phyloP scores from a whole-genome alignment of 2,113 vertebrate species.

The Sminthopsis crassicaudata region DNA sequence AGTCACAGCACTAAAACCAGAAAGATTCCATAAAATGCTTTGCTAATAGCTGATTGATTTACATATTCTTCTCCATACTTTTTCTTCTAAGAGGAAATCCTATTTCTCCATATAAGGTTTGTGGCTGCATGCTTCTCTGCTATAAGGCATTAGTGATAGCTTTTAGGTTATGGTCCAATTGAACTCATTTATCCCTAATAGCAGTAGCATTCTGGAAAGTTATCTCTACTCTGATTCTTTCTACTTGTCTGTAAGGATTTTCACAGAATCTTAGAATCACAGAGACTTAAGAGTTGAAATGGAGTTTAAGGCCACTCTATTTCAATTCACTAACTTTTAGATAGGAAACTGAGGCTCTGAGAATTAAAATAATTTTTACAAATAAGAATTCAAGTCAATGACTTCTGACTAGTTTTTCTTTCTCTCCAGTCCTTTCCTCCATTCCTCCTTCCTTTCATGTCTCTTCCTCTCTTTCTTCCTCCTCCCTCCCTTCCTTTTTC shows the following conservation, averaged over 20 bases:
- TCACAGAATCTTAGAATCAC: background rate
- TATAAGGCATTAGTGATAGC: constrained; percentile 1
- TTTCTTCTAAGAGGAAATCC: background rate
- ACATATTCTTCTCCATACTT: background rate
- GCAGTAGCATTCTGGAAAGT: constrained; percentile 5
- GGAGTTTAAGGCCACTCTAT: background rate
- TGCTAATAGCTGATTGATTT: constrained; percentile 19
- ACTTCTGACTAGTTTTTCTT: background rate
- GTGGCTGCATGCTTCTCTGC: constrained; percentile 16
- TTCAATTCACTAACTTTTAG: background rate
- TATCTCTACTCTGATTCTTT: constrained; percentile 23
- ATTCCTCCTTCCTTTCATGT: background rate
- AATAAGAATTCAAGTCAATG: background rate
- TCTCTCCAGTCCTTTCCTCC: background rate
- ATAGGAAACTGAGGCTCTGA: background rate
- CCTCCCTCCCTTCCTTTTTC: background rate
- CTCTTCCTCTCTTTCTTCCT: background rate
- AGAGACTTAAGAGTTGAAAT: background rate
- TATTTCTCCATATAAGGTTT: constrained; percentile 33
- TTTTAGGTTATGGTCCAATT: background rate
- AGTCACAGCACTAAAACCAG: constrained; percentile 10
- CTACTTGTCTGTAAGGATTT: constrained; percentile 6
- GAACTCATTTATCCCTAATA: background rate
- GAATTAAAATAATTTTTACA: background rate
- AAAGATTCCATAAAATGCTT: constrained; percentile 41